Base-by-base conservation (phyloP, 37 sponge, comb jelly and placozoan species). In the Axinella damicornis region DNA sequence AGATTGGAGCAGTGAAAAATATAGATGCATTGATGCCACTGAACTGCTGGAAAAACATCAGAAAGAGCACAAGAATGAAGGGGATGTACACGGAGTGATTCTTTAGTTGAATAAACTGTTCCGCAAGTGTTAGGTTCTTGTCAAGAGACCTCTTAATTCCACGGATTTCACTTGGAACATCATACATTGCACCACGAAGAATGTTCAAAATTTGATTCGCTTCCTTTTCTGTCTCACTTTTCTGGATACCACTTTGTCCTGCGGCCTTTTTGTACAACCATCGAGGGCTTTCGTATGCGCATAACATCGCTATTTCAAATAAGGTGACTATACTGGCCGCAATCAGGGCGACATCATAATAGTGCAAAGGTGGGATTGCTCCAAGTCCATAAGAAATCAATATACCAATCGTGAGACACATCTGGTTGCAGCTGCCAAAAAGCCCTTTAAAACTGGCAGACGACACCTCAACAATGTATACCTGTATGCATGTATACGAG, bases 11-110 rank as follows among this genome's bases (percentile, higher is more conserved):
- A 17, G 92, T 69, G 68, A 69, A 93, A 64, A 91, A 93, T 0
- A 84, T 53, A 18, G 95, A 82, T 0, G 92, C 92, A 77, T 91
- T 91, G 41, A 96, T 88, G 46, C 97, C 97, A 58, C 78, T 74
- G 22, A 90, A 78, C 87, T 88, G 94, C 73, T 91, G 95, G 35
- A 96, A 94, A 58, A 82, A 65, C 89, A 91, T 88, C 27, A 94
- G 57, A 17, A 79, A 53, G 13, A 87, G 40, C 0, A 76, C 84
- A 5, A 91, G 52, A 13, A 81, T 22, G 27, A 91, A 62, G 15
- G 89, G 79, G 1, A 81, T 20, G 55, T 67, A 76, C 17, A 88
- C 57, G 11, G 83, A 53, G 0, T 69, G 72, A 32, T 53, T 14
- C 46, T 34, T 58, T 17, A 80, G 61, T 31, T 81, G 82, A 21